Percentiles rank a stretch among this genome's conserved stretches.
phyloP scores from a whole-genome alignment of 2,113 vertebrate genomes.

The Siniperca chuatsi region DNA sequence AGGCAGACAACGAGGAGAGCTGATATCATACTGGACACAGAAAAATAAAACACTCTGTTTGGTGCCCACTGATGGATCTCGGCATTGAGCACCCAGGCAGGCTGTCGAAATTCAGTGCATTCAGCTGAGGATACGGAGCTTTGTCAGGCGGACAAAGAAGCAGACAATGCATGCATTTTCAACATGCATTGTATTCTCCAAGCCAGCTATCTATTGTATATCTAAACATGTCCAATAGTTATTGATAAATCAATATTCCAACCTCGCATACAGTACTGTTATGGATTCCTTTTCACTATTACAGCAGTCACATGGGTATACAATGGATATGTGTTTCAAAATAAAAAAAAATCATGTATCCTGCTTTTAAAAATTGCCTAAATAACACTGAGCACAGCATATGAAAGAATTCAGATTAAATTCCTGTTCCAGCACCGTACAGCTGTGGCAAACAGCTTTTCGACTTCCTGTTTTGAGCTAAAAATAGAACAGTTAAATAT shows the following conservation, averaged over 20 bases:
- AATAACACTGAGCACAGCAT: conserved; percentile 7
- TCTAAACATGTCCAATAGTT: conserved; percentile 31
- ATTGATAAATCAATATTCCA: conserved; percentile 44
- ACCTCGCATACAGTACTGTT: background rate
- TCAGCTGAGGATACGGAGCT: conserved; percentile 42
- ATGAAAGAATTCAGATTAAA: background rate
- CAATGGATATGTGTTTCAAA: background rate
- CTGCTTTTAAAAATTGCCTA: background rate
- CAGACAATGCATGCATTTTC: conserved; percentile 32
- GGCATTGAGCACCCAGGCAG: conserved; percentile 8
- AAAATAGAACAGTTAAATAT: conserved; percentile 22
- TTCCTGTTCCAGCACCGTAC: background rate
- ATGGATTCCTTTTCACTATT: conserved; percentile 1
- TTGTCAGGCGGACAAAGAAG: conserved; percentile 58
- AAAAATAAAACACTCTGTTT: conserved; percentile 22
- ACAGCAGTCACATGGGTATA: conserved; percentile 15
- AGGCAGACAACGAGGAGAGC: conserved; percentile 26
- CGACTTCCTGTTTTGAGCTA: conserved; percentile 16
- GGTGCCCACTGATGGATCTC: conserved; percentile 24
- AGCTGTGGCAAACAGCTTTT: conserved; percentile 11
- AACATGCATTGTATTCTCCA: conserved; percentile 37
- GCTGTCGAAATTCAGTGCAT: conserved; percentile 42
- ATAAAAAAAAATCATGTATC: background rate
- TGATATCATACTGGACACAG: conserved; percentile 31
- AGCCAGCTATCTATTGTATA: conserved; percentile 39